Conservation (phyloP, 2,888 invertebrate species). For the Trypoxylon attenuatum region DNA sequence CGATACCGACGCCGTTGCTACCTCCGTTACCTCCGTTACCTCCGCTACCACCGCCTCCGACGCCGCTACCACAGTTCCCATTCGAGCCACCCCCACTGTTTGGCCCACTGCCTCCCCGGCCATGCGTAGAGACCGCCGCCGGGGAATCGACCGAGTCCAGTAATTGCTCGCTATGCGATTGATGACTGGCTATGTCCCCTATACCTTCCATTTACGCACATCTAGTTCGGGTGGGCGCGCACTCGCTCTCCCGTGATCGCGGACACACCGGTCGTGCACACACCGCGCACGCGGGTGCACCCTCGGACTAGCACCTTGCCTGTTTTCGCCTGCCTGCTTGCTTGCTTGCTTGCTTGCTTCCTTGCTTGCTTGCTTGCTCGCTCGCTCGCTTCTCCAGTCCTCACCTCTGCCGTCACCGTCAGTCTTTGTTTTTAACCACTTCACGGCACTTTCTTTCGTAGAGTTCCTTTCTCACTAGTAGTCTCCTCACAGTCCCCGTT, state of each 20-base stretch:
- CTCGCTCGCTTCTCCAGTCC: too few relatives aligned
- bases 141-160: slow-evolving; percentile 76
- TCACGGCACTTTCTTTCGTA: too few relatives aligned
- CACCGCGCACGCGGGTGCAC: neutral
- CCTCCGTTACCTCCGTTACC: slow-evolving; percentile 53
- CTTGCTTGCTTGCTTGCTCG: neutral
- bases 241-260: slow-evolving; percentile 53
- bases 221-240: slow-evolving; percentile 68
- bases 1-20: slow-evolving; percentile 41
- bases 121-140: slow-evolving; percentile 57
- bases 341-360: neutral
- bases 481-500: too few relatives aligned
- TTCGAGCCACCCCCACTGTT: slow-evolving; percentile 68
- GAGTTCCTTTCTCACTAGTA: too few relatives aligned
- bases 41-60: slow-evolving; percentile 57
- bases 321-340: neutral
- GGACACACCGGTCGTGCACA: slow-evolving; percentile 40
- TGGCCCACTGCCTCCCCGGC: slow-evolving; percentile 64
- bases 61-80: slow-evolving; percentile 63
- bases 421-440: too few relatives aligned
- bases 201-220: slow-evolving; percentile 75
- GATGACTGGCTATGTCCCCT: slow-evolving; percentile 75
- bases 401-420: too few relatives aligned
- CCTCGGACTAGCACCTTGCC: too few relatives aligned
- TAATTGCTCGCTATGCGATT: slow-evolving; percentile 74